Conservation (phyloP, 2,888 invertebrate genomes). For the Osmoderma eremita region DNA sequence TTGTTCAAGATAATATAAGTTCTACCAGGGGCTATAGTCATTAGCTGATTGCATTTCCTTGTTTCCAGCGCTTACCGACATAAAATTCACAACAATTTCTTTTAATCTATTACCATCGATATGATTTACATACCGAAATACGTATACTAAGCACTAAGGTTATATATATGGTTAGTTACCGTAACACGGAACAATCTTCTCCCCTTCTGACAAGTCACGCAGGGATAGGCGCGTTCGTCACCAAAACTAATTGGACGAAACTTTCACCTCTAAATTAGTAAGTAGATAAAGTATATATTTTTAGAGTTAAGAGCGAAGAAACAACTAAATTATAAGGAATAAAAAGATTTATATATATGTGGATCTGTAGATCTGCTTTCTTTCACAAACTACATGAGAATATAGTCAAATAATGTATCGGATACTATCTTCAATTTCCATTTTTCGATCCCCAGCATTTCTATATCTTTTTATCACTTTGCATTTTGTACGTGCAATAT, state of each 20-base stretch:
- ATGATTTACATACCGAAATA: slow-evolving; percentile 36
- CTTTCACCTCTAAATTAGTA: slow-evolving; percentile 23
- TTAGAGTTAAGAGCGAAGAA: too few relatives aligned
- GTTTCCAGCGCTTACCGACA: slow-evolving; percentile 38
- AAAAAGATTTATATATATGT: too few relatives aligned
- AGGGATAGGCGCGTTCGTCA: slow-evolving; percentile 22
- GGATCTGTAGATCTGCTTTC: too few relatives aligned
- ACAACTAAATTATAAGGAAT: too few relatives aligned
- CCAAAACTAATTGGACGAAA: slow-evolving; percentile 24
- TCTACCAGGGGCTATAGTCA: slow-evolving; percentile 49
- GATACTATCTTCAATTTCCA: too few relatives aligned
- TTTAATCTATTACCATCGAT: slow-evolving; percentile 36
- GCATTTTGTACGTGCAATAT: too few relatives aligned
- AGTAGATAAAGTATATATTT: too few relatives aligned
- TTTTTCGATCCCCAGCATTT: too few relatives aligned
- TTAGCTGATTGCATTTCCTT: slow-evolving; percentile 51
- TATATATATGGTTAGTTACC: neutral
- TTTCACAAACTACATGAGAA: too few relatives aligned
- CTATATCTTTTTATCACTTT: too few relatives aligned
- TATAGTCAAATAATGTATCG: too few relatives aligned
- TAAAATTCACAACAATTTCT: slow-evolving; percentile 37
- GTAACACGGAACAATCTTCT: slow-evolving; percentile 21
- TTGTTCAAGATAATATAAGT: slow-evolving; percentile 53
- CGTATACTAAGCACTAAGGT: neutral
- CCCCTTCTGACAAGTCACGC: slow-evolving; percentile 33